These are phyloP conservation scores for Lamprologus sp. DNA, from an alignment of 2,113 vertebrate species.

Conservation along the genomic window DNA sequence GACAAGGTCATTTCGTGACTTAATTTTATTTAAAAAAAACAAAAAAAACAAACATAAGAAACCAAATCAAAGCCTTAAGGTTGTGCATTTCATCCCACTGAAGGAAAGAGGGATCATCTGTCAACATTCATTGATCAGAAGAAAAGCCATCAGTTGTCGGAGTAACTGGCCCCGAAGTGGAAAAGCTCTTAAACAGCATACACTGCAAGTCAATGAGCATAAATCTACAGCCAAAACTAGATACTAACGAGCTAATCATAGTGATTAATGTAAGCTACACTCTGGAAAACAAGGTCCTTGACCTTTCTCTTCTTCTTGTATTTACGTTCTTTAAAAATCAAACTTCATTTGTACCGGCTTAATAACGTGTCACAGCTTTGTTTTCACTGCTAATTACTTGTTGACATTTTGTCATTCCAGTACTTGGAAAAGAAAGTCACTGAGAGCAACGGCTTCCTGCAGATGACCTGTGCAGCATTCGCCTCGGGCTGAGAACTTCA, in stretches of 20 bases:
- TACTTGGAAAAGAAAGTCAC: not conserved
- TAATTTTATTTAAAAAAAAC: slow-evolving; percentile 8
- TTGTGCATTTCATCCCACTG: not conserved
- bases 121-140: slow-evolving; percentile 4
- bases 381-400: slow-evolving; percentile 38
- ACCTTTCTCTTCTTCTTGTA: slow-evolving; percentile 3
- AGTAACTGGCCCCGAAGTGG: not conserved
- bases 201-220: not conserved
- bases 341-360: slow-evolving; percentile 17
- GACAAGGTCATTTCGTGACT: slow-evolving; percentile 19
- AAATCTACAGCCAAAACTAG: not conserved
- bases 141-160: not conserved
- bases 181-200: not conserved
- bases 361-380: slow-evolving; percentile 31
- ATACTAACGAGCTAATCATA: not conserved
- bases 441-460: slow-evolving; percentile 30
- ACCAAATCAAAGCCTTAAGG: not conserved
- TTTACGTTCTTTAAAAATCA: not conserved
- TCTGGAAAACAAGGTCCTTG: not conserved
- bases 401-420: slow-evolving; percentile 38
- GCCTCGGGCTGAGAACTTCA: not conserved
- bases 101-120: not conserved
- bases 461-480: not conserved
- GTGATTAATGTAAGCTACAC: not conserved
- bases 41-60: not conserved